These are phyloP conservation scores for Micropoecilia bifurca DNA, from an alignment of 2,797 vertebrate species.

Conservation along the genomic window DNA sequence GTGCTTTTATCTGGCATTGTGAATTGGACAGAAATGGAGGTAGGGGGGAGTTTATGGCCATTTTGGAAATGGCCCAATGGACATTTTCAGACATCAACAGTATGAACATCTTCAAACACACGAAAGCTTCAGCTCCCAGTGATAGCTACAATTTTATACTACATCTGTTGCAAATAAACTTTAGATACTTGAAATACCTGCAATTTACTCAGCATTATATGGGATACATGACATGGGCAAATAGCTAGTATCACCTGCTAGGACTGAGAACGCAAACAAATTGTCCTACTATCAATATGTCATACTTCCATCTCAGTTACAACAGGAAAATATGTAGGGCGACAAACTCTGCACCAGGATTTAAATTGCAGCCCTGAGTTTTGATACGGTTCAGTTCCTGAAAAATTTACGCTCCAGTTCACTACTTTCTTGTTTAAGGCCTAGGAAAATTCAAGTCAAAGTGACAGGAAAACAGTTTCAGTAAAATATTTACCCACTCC, in stretches of 20 bases:
- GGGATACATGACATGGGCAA: not conserved
- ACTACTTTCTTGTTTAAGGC: slow-evolving; percentile 59
- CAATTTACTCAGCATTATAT: not conserved
- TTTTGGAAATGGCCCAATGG: slow-evolving; percentile 28
- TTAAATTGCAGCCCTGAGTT: slow-evolving; percentile 68
- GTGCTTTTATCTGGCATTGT: slow-evolving; percentile 46
- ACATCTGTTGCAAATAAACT: not conserved
- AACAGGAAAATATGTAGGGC: slow-evolving; percentile 38
- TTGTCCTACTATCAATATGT: slow-evolving; percentile 18
- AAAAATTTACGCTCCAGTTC: slow-evolving; percentile 68
- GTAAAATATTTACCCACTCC: slow-evolving; percentile 28
- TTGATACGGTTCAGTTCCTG: slow-evolving; percentile 61
- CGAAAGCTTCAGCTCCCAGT: not conserved
- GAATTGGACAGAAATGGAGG: slow-evolving; percentile 30
- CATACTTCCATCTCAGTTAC: not conserved
- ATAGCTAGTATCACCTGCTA: not conserved
- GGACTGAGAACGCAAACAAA: slow-evolving; percentile 27
- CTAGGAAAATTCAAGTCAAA: slow-evolving; percentile 41
- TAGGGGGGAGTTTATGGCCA: slow-evolving; percentile 8
- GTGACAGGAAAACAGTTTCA: slow-evolving; percentile 51
- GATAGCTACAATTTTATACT: not conserved
- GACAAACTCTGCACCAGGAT: slow-evolving; percentile 64
- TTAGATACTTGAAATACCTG: not conserved
- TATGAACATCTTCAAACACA: slow-evolving; percentile 1
- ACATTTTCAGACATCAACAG: slow-evolving; percentile 13